Evolutionary conservation across 2,888 invertebrate genomes (phyloP).

Genomic region (Tenthredo distinguenda): DNA sequence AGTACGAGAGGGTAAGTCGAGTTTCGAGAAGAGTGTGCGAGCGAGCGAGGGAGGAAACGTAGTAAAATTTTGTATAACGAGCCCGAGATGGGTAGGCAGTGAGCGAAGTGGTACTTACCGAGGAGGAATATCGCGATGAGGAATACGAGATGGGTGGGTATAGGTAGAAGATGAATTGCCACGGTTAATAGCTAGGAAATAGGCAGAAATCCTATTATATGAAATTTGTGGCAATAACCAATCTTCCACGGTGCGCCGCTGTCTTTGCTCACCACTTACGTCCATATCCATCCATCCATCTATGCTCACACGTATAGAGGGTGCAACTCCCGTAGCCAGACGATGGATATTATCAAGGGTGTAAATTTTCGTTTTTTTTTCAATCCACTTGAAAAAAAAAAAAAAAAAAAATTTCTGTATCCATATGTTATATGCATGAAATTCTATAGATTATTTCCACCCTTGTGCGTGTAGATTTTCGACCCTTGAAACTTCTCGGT

Average conservation of each 20-base stretch:
- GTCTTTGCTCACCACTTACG: background rate
- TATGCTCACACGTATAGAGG: background rate
- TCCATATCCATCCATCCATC: background rate
- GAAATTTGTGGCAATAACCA: constrained; percentile 40
- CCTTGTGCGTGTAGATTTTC: background rate
- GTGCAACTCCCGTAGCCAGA: too few relatives aligned
- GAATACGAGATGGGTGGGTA: background rate
- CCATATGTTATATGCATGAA: background rate
- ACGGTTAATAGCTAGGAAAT: constrained; percentile 40
- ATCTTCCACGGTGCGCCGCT: background rate
- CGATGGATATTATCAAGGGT: too few relatives aligned
- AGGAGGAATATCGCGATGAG: background rate
- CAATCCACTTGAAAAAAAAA: too few relatives aligned
- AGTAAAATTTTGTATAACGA: constrained; percentile 24
- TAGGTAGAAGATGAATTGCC: constrained; percentile 23
- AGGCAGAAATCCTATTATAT: constrained; percentile 43
- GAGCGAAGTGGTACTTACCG: constrained; percentile 19
- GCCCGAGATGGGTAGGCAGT: constrained; percentile 3
- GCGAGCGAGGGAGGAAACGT: background rate
- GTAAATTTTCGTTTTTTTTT: too few relatives aligned
- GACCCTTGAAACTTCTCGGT: background rate
- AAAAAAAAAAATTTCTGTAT: too few relatives aligned
- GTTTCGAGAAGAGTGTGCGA: background rate
- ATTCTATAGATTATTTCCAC: background rate
- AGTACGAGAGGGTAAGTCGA: background rate